Evolutionary conservation across 1,140 invertebrate species (phyloP), one percentile per base, ranked within the genome.

Genomic region (Scaptomyza pallida): DNA sequence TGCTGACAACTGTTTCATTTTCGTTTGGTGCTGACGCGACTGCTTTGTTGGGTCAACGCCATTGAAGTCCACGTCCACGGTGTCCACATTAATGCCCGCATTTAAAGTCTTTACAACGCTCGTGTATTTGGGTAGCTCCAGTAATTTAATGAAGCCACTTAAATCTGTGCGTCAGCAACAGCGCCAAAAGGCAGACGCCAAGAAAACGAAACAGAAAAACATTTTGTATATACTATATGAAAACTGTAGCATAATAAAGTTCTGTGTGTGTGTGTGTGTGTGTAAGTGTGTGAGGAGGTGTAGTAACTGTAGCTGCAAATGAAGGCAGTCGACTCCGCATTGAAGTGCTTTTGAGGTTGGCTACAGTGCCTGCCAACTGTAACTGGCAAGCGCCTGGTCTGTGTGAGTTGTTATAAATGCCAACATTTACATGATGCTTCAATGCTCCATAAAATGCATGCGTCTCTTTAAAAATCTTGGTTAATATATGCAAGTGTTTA

Each of bases 61-160:
- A 30, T 35, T 43, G 52, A 54, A 59, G 52, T 74, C 47, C 74
- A 79, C 71, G 52, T 75, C 65, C 26, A 30, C 26, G 74, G 71
- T 73, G 67, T 89, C 81, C 60, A 79, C 71, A 86, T 86, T 89
- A 89, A 89, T 89, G 75, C 75, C 89, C 74, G 77, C 79, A 86
- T 90, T 89, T 79, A 91, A 89, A 76, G 83, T 91, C 75, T 82
- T 91, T 70, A 91, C 83, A 78, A 91, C 69, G 80, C 73, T 91
- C 41, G 82, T 89, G 80, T 90, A 90, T 77, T 90, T 89, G 51
- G 86, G 79, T 63, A 78, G 86, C 76, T 90, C 89, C 12, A 91
- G 86, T 72, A 91, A 80, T 82, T 90, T 86, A 78, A 91, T 89
- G 73, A 91, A 91, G 72, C 82, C 80, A 85, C 86, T 90, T 82